Evolutionary conservation across 2,113 vertebrate genomes (phyloP), one percentile per base, ranked within the genome.

Genomic region (Rhagologus leucostigma): DNA sequence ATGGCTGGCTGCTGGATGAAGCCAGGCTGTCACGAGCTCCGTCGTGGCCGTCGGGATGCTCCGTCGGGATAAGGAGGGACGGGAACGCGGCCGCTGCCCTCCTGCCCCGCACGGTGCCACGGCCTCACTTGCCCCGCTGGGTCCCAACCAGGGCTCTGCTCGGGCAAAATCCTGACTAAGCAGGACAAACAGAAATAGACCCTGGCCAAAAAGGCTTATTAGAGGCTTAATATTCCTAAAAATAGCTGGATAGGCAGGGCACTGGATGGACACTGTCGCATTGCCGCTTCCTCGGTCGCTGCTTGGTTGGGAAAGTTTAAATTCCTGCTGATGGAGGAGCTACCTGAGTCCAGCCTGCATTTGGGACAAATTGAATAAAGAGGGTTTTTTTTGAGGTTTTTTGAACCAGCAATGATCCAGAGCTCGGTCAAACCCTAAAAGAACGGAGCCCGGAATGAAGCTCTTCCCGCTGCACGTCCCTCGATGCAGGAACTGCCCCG

Each of bases 171-270:
- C 47, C 7, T 70, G 87, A 89, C 84, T 44, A 69, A 91, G 93
- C 91, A 87, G 57, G 9, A 13, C 60, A 62, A 76, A 24, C 10
- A 16, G 57, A 82, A 70, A 69, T 6, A 82, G 32, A 70, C 5
- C 65, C 81, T 1, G 10, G 44, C 15, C 14, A 7, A 84, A 83
- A 84, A 84, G 73, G 46, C 29, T 89, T 49, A 68, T 49, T 62
- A 41, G 4, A 77, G 71, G 64, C 69, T 95, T 89, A 81, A 89
- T 82, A 84, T 46, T 60, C 78, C 93, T 78, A 82, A 91, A 94
- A 94, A 87, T 57, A 82, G 70, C 78, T 63, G 47, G 3, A 5
- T 0, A 42, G 67, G 74, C 32, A 49, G 63, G 24, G 41, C 52
- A 24, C 14, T 81, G 27, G 2, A 10, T 37, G 26, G 6, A 18